Percentiles rank a stretch among this genome's conserved stretches.
These are phyloP conservation scores for Heterotis niloticus DNA, from an alignment of 2,113 vertebrate species.

Conservation along the genomic window DNA sequence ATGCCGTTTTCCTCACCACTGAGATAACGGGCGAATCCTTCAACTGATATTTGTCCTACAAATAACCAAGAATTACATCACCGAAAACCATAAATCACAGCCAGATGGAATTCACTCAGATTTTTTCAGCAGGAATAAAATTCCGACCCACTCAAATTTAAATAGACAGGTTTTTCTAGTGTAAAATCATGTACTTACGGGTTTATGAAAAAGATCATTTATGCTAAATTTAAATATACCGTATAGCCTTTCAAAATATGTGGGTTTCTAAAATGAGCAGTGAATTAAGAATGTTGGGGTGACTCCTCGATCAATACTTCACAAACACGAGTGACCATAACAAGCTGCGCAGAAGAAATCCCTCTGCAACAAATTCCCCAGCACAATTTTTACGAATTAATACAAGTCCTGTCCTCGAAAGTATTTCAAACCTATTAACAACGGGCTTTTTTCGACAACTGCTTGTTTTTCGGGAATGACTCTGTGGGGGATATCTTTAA, in stretches of 20 bases:
- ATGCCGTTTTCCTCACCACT: constrained; percentile 93
- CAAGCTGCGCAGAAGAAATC: neutral
- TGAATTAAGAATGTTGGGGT: neutral
- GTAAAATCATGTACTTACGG: too few species aligned
- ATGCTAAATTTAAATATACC: too few species aligned
- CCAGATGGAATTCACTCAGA: too few species aligned
- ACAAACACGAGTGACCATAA: neutral
- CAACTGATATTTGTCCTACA: constrained; percentile 92
- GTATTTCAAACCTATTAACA: constrained; percentile 63
- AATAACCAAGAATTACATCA: constrained; percentile 5
- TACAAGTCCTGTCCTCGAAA: constrained; percentile 54
- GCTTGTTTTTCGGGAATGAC: constrained; percentile 34
- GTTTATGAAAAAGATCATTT: too few species aligned
- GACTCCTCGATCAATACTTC: constrained; percentile 9
- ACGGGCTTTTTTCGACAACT: constrained; percentile 49
- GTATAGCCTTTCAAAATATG: neutral
- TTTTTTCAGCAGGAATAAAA: too few species aligned
- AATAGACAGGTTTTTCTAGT: too few species aligned
- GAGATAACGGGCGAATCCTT: constrained; percentile 88
- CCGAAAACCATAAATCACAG: neutral
- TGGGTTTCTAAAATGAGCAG: too few species aligned
- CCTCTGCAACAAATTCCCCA: constrained; percentile 46
- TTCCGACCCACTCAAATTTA: too few species aligned
- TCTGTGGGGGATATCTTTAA: constrained; percentile 1
- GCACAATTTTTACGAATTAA: constrained; percentile 66